phyloP scores from a whole-genome alignment of 2,113 vertebrate species.

The Macquaria australasica region DNA sequence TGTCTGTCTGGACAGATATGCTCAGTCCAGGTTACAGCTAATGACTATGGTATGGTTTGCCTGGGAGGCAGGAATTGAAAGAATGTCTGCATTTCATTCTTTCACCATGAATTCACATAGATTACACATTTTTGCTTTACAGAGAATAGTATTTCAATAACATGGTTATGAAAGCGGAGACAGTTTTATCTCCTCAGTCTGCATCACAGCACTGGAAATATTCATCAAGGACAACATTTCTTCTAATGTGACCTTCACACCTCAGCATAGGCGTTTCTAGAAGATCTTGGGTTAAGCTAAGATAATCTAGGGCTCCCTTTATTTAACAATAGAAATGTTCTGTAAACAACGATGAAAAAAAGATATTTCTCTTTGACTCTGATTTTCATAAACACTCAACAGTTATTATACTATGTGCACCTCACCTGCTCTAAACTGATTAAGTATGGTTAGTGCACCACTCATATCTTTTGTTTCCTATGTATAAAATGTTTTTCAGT shows the following conservation, averaged over 20 bases:
- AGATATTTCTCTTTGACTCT: no score
- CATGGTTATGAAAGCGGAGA: neutral
- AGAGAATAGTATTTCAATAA: neutral
- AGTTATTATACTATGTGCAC: neutral
- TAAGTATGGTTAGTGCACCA: neutral
- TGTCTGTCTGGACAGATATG: neutral
- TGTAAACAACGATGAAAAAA: no score
- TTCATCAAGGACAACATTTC: neutral
- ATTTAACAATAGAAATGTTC: neutral
- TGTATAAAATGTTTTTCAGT: no score
- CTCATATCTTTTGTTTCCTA: neutral
- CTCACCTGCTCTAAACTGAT: no score
- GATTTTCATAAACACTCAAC: neutral
- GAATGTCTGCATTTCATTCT: conserved; percentile 6
- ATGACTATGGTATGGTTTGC: no score
- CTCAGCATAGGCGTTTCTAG: neutral
- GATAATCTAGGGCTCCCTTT: neutral
- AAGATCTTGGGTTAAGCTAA: neutral
- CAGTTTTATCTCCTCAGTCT: conserved; percentile 8
- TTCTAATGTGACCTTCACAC: neutral
- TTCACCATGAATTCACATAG: neutral
- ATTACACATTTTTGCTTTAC: neutral
- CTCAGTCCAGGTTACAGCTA: neutral
- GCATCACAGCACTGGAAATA: neutral
- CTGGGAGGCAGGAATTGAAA: conserved; percentile 14